Evolutionary conservation across 1,140 invertebrate genomes (phyloP).

Genomic region (Lucilia sericata): DNA sequence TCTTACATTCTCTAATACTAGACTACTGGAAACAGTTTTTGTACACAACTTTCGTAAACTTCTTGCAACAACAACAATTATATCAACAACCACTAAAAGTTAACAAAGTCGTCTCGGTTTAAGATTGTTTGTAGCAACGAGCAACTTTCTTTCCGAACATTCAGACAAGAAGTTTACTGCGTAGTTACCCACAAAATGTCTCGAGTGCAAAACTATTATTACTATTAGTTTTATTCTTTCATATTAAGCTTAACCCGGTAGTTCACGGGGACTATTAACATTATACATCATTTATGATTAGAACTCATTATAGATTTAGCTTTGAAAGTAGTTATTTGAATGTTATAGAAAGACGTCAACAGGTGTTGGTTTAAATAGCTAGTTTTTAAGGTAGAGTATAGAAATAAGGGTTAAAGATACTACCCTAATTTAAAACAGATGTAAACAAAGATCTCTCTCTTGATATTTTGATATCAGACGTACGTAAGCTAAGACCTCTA

Average conservation of each 20-base stretch:
- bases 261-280: no score
- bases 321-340: no score
- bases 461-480: no score
- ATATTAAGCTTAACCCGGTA: neutral
- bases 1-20: neutral
- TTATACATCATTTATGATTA: no score
- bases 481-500: no score
- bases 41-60: neutral
- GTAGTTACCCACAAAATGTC: constrained; percentile 10
- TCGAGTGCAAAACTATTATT: neutral
- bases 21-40: neutral
- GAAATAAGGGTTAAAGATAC: no score
- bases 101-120: constrained; percentile 10
- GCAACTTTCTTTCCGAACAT: neutral
- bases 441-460: no score
- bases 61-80: neutral
- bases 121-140: neutral
- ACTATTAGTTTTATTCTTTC: neutral
- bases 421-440: no score
- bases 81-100: neutral
- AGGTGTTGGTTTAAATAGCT: no score
- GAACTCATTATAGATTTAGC: no score
- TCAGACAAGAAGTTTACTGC: neutral
- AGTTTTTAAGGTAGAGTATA: no score
- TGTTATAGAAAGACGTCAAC: no score